These are phyloP conservation scores for Pandemis cinnamomeana DNA, from an alignment of 2,888 invertebrate genomes.

Conservation along the genomic window DNA sequence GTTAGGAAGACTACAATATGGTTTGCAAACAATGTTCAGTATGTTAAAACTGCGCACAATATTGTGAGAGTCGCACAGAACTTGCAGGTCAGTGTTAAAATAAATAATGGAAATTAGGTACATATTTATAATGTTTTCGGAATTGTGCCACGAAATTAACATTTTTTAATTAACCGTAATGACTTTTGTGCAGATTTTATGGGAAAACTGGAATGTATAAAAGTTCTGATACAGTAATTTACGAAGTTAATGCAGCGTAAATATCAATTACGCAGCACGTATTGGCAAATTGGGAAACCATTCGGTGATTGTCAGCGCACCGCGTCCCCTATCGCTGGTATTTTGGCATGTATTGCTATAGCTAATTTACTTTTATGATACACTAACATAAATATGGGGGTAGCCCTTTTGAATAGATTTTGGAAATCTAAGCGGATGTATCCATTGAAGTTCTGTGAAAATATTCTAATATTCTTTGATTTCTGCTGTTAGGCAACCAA, in stretches of 20 bases:
- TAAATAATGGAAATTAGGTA: neutral
- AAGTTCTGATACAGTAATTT: constrained; percentile 58
- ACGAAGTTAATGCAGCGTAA: constrained; percentile 73
- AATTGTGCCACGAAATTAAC: neutral
- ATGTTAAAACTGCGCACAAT: constrained; percentile 47
- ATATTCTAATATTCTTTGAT: neutral
- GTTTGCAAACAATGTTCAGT: constrained; percentile 58
- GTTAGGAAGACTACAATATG: constrained; percentile 61
- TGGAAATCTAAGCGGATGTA: constrained; percentile 61
- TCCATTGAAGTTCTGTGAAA: neutral
- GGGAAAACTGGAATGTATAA: constrained; percentile 44
- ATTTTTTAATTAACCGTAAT: constrained; percentile 28
- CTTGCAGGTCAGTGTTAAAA: neutral
- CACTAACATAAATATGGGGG: constrained; percentile 61
- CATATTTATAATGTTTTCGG: neutral
- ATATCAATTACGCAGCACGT: constrained; percentile 77
- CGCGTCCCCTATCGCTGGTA: constrained; percentile 60
- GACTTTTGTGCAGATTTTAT: constrained; percentile 4
- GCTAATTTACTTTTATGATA: constrained; percentile 79
- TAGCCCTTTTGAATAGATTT: constrained; percentile 56
- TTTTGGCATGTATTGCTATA: constrained; percentile 72
- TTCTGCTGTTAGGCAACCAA: no score
- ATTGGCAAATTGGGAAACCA: constrained; percentile 69
- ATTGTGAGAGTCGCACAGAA: constrained; percentile 1
- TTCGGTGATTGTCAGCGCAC: constrained; percentile 62